Conservation (phyloP, 1,140 invertebrate genomes). For the Propsilocerus akamusi region DNA sequence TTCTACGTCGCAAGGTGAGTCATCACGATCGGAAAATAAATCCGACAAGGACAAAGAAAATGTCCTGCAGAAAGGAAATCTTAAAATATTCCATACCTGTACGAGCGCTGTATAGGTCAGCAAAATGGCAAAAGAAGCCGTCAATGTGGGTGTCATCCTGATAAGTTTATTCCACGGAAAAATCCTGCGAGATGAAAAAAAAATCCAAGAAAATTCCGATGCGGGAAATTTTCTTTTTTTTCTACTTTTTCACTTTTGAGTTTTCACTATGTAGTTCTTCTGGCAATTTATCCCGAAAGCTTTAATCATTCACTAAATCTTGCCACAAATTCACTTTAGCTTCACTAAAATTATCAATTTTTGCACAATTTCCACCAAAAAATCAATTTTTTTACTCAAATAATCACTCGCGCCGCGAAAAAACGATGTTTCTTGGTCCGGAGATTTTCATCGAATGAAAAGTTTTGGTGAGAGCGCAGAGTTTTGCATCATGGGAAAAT, state of each 20-base stretch:
- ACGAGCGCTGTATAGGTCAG: neutral
- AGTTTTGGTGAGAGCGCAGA: too few species aligned
- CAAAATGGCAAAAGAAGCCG: neutral
- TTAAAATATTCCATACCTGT: neutral
- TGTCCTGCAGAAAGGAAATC: neutral
- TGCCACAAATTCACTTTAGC: too few species aligned
- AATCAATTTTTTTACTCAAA: too few species aligned
- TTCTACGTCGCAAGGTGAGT: neutral
- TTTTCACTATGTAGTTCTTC: too few species aligned
- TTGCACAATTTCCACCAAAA: too few species aligned
- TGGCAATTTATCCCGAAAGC: too few species aligned
- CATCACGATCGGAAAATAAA: neutral
- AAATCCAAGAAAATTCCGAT: neutral
- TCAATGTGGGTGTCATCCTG: neutral
- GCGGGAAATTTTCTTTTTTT: neutral
- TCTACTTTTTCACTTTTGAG: neutral
- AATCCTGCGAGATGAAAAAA: neutral
- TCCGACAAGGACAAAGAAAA: neutral
- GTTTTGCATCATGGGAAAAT: too few species aligned
- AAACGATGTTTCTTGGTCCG: too few species aligned
- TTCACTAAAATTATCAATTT: too few species aligned
- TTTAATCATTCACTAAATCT: too few species aligned
- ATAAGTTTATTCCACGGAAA: neutral
- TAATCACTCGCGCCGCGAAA: too few species aligned
- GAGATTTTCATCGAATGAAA: too few species aligned